Conservation (phyloP, 1,140 invertebrate species). For the Wasmannia auropunctata region DNA sequence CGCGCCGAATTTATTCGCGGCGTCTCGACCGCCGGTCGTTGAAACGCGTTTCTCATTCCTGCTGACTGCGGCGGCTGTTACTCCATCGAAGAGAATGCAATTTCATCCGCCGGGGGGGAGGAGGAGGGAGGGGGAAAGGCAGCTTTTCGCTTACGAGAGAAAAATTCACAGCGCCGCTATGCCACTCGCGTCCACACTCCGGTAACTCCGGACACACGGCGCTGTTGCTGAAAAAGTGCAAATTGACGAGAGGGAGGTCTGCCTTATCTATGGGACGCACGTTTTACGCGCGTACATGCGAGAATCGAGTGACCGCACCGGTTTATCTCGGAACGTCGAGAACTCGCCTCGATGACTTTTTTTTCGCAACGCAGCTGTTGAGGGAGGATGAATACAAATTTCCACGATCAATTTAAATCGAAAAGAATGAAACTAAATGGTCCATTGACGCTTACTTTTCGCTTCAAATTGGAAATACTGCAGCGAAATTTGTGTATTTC, state of each 20-base stretch:
- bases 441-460: background rate
- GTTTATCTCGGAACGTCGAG: slow-evolving; percentile 28
- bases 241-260: slow-evolving; percentile 11
- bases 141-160: slow-evolving; percentile 47
- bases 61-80: slow-evolving; percentile 51
- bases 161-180: slow-evolving; percentile 13
- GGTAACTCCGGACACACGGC: background rate
- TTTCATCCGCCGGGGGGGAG: slow-evolving; percentile 26
- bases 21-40: slow-evolving; percentile 41
- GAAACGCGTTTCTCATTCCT: slow-evolving; percentile 53
- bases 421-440: background rate
- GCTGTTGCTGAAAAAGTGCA: slow-evolving; percentile 11
- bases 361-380: background rate
- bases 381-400: background rate
- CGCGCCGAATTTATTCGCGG: slow-evolving; percentile 41
- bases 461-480: background rate
- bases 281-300: background rate
- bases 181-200: background rate
- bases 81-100: slow-evolving; percentile 50
- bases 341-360: background rate
- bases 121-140: no score
- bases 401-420: background rate
- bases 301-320: background rate
- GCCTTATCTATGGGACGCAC: slow-evolving; percentile 38
- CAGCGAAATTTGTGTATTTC: background rate